Percentiles rank a stretch among this genome's conserved stretches.
phyloP scores from a whole-genome alignment of 2,113 vertebrate species.

The Rhinichthys klamathensis region DNA sequence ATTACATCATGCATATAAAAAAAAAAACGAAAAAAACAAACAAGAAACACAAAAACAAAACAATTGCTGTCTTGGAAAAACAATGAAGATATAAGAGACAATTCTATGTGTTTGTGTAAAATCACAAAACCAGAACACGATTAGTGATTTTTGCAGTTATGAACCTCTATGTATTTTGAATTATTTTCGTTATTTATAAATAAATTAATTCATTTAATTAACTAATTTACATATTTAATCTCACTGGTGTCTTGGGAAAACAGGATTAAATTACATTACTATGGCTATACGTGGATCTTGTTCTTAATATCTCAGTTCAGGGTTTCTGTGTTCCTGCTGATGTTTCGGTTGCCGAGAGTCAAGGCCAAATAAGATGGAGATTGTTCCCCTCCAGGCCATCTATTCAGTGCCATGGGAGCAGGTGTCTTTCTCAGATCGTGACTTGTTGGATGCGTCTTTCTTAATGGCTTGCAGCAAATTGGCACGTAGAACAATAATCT shows the following conservation, averaged over 20 bases:
- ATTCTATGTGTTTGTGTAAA: too few relatives aligned
- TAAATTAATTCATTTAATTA: background rate
- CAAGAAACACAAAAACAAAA: too few relatives aligned
- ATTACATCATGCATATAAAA: too few relatives aligned
- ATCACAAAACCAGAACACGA: too few relatives aligned
- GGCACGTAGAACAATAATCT: constrained; percentile 15
- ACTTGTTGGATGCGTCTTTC: constrained; percentile 8
- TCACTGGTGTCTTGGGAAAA: background rate
- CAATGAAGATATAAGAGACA: too few relatives aligned
- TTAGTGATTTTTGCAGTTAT: too few relatives aligned
- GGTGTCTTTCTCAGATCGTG: background rate
- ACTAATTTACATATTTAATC: background rate
- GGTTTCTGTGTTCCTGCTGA: background rate
- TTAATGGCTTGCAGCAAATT: background rate
- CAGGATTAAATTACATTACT: background rate
- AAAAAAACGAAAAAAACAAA: too few relatives aligned
- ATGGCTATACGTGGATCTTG: background rate
- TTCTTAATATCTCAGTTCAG: background rate
- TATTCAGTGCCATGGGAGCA: background rate
- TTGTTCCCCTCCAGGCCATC: background rate
- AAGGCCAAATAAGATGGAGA: background rate
- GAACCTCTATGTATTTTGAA: too few relatives aligned
- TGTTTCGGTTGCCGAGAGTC: background rate
- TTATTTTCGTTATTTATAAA: background rate
- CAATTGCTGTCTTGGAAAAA: too few relatives aligned